A percentile compares a stretch with the other conserved stretches of the same genome.
Conservation (phyloP, 2,888 invertebrate species). For the Nesidiocoris tenuis region DNA sequence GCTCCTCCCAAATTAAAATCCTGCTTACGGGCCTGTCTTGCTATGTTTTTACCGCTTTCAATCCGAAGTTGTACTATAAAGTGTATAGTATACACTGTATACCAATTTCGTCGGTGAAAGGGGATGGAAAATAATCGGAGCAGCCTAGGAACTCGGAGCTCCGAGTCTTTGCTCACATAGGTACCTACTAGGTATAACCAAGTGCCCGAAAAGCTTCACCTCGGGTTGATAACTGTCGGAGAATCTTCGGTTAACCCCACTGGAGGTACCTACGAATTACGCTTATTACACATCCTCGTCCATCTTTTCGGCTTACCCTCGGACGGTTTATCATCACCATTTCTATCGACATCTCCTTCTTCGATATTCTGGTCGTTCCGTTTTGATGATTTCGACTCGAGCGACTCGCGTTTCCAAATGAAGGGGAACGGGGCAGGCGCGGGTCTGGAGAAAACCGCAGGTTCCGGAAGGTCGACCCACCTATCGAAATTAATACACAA, state of each 20-base stretch:
- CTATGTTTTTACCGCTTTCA: no score
- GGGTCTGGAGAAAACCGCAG: slow-evolving; percentile 13
- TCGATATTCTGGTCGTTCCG: slow-evolving; percentile 4
- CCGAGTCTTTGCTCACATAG: no score
- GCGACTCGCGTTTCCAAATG: slow-evolving; percentile 17
- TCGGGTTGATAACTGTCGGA: not conserved
- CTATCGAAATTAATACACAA: slow-evolving; percentile 12
- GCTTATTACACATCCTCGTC: not conserved
- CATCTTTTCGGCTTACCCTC: not conserved
- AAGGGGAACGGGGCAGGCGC: slow-evolving; percentile 16
- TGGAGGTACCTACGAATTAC: no score
- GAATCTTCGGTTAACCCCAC: not conserved
- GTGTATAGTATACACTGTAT: no score
- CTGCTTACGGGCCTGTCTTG: no score
- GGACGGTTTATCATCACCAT: no score
- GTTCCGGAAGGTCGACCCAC: not conserved
- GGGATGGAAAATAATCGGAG: no score
- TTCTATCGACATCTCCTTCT: not conserved
- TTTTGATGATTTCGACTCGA: slow-evolving; percentile 22
- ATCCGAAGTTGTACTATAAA: no score
- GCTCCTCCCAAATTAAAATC: no score
- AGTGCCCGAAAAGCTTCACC: not conserved
- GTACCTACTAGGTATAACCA: no score
- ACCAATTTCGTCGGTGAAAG: no score
- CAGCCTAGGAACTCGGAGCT: no score